Percentiles rank a stretch among this genome's conserved stretches.
phyloP scores from a whole-genome alignment of 1,140 invertebrate genomes.

The Mactra quadrangularis region DNA sequence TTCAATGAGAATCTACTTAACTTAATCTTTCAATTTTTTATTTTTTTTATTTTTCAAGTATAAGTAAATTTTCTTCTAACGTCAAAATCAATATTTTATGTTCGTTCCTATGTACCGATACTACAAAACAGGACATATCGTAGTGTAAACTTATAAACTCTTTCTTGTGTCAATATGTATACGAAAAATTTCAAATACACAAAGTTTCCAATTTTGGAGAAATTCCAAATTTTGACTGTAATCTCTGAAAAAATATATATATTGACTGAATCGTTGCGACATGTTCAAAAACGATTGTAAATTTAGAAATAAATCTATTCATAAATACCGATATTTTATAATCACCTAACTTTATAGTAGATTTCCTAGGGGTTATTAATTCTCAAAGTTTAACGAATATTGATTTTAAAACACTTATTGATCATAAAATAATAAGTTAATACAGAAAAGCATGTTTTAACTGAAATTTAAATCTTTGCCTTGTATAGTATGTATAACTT shows the following conservation, averaged over 20 bases:
- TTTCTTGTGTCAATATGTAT: too few relatives aligned
- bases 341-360: conserved; percentile 12
- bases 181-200: conserved; percentile 6
- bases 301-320: conserved; percentile 42
- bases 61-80: too few relatives aligned
- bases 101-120: too few relatives aligned
- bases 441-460: conserved; percentile 37
- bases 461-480: conserved; percentile 18
- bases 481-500: too few relatives aligned
- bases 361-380: conserved; percentile 44
- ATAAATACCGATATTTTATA: conserved; percentile 38
- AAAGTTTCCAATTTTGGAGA: conserved; percentile 38
- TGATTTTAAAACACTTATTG: conserved; percentile 21
- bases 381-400: conserved; percentile 41
- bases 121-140: too few relatives aligned
- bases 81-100: too few relatives aligned
- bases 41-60: too few relatives aligned
- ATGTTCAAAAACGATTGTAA: conserved; percentile 37
- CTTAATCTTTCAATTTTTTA: too few relatives aligned
- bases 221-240: conserved; percentile 21
- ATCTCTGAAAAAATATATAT: conserved; percentile 39
- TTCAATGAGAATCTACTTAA: too few relatives aligned
- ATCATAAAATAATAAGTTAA: conserved; percentile 33
- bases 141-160: too few relatives aligned
- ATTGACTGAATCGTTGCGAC: conserved; percentile 31